Evolutionary conservation across 2,113 vertebrate species (phyloP).

Genomic region (Pteropus alecto): DNA sequence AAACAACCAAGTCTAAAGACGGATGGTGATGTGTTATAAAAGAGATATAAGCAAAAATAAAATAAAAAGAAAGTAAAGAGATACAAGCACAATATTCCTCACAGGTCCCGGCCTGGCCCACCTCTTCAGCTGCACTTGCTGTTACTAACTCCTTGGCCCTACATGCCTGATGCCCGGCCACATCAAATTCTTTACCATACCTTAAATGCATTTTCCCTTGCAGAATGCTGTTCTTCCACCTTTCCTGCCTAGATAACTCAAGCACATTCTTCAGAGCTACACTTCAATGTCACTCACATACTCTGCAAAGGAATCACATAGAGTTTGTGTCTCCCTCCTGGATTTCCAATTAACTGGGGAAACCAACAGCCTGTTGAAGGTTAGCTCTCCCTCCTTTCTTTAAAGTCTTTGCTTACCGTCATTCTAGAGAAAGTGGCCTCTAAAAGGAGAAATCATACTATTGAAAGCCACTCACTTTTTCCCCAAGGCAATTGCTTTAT

Average conservation of each 20-base stretch:
- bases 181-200: not conserved
- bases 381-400: not conserved
- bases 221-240: not conserved
- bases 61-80: not conserved
- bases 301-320: not conserved
- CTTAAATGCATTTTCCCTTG: not conserved
- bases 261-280: not conserved
- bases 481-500: not conserved
- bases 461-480: not conserved
- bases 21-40: not conserved
- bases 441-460: constrained; percentile 3
- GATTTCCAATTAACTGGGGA: not conserved
- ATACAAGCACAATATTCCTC: not conserved
- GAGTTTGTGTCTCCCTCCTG: not conserved
- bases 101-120: not conserved
- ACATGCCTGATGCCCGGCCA: not conserved
- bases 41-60: not conserved
- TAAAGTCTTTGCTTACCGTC: not conserved
- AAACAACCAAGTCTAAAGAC: not conserved
- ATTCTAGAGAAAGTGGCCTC: not conserved
- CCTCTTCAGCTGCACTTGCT: not conserved
- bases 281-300: not conserved
- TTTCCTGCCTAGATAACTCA: not conserved
- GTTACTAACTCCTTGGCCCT: not conserved
- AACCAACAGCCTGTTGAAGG: not conserved